Evolutionary conservation across 2,888 invertebrate species (phyloP), one percentile per base, ranked within the genome.

Genomic region (Cabera pusaria): DNA sequence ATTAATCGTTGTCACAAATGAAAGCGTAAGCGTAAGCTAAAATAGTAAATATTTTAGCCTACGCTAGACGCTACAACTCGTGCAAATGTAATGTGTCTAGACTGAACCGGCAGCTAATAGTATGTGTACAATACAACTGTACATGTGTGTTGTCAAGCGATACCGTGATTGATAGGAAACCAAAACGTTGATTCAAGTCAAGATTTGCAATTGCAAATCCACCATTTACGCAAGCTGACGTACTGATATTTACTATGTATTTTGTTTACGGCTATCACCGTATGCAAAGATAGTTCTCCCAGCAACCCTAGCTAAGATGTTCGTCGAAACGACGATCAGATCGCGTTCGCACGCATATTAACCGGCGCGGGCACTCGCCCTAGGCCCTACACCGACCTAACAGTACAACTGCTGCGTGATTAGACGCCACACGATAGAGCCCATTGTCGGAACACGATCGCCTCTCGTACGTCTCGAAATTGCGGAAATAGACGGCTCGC

Each of bases 301-400:
- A 68, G 66, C 63, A 45, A 55, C 57, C 51, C 49, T 56, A 55
- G 29, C 28, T 51, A 46, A 55, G 56, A 64, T 59, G 59, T 52
- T 52, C 64, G 57, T 55, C 54, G 59, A 58, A 64, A 66, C 52
- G 54, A 55, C 77, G 80, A 84, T 83, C 73, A 72, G 65, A 84
- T 81, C 79, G 72, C 72, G 78, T 86, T 86, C 87, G 86, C 86
- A 88, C 88, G 87, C 86, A 85, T 82, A 85, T 87, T 86, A 86
- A 76, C 41, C 35, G 17, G 21, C 64, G 41, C 49, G 52, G 20
- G 66, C 60, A 67, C 69, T 52, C 45, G 71, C 84, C 77, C 64
- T 65, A 52, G 76, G 84, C 78, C 55, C 62, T 64, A 67, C 73
- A 65, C 63, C 72, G 70, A 78, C 74, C 79, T 84, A 84, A 83